Conservation (phyloP, 2,113 vertebrate species). For the Triplophysa dalaica region DNA sequence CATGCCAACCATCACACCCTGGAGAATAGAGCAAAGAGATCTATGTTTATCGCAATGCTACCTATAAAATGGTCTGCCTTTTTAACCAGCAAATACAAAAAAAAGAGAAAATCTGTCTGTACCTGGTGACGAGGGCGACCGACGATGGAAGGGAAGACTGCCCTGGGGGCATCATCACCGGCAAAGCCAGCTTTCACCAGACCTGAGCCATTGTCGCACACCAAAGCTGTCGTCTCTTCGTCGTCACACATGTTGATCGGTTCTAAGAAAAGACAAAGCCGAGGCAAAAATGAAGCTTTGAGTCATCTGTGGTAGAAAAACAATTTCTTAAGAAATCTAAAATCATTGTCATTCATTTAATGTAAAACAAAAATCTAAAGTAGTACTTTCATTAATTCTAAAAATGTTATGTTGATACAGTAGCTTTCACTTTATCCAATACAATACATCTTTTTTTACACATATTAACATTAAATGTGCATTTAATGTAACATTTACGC, state of each 20-base stretch:
- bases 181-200: conserved; percentile 95
- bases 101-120: conserved; percentile 1
- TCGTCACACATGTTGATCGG: conserved; percentile 88
- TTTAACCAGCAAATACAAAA: background rate
- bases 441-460: background rate
- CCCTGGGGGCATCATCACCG: conserved; percentile 91
- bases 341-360: too few relatives aligned
- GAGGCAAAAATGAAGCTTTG: background rate
- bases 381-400: too few relatives aligned
- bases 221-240: conserved; percentile 92
- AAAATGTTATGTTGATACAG: too few relatives aligned
- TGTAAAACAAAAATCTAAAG: too few relatives aligned
- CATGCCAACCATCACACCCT: conserved; percentile 98
- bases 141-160: conserved; percentile 95
- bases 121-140: conserved; percentile 95
- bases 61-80: background rate
- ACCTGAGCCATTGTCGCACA: conserved; percentile 95
- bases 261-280: conserved; percentile 56
- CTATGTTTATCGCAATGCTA: background rate
- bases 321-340: too few relatives aligned
- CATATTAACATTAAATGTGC: background rate
- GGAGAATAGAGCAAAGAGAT: conserved; percentile 26
- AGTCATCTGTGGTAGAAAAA: too few relatives aligned
- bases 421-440: background rate
- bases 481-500: too few relatives aligned